phyloP scores from a whole-genome alignment of 2,113 vertebrate species.

The Ginglymostoma cirratum region DNA sequence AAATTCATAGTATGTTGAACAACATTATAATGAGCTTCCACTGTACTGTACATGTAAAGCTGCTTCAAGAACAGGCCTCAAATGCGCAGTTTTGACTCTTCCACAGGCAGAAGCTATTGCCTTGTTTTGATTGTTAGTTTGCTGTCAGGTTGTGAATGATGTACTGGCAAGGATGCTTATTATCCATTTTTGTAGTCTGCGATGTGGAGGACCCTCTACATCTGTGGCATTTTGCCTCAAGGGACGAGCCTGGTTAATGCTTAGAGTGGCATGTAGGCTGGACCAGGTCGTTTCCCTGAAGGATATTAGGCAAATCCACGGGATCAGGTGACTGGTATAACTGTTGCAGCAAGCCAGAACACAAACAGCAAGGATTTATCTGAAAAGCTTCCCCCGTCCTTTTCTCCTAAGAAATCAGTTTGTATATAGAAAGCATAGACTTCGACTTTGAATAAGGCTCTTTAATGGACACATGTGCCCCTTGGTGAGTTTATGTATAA shows the following conservation, averaged over 20 bases:
- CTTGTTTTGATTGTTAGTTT: neutral
- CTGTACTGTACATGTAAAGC: neutral
- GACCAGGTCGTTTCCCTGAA: neutral
- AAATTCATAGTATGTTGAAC: too few species aligned
- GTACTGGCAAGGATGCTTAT: neutral
- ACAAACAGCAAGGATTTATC: neutral
- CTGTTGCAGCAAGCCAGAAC: neutral
- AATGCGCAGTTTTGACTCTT: neutral
- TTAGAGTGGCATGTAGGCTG: neutral
- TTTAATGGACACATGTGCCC: neutral
- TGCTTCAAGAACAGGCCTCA: neutral
- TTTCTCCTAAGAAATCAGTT: neutral
- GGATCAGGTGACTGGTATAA: neutral
- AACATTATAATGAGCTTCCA: too few species aligned
- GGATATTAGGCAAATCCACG: too few species aligned
- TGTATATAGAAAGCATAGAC: neutral
- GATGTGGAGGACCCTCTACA: neutral
- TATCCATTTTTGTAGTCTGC: neutral
- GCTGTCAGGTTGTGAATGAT: neutral
- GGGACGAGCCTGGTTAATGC: too few species aligned
- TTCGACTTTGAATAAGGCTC: neutral
- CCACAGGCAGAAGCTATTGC: neutral
- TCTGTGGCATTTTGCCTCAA: neutral
- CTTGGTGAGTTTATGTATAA: neutral
- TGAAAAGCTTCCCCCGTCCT: neutral